Evolutionary conservation across 2,797 vertebrate genomes (phyloP).

Genomic region (Chloroceryle inda): DNA sequence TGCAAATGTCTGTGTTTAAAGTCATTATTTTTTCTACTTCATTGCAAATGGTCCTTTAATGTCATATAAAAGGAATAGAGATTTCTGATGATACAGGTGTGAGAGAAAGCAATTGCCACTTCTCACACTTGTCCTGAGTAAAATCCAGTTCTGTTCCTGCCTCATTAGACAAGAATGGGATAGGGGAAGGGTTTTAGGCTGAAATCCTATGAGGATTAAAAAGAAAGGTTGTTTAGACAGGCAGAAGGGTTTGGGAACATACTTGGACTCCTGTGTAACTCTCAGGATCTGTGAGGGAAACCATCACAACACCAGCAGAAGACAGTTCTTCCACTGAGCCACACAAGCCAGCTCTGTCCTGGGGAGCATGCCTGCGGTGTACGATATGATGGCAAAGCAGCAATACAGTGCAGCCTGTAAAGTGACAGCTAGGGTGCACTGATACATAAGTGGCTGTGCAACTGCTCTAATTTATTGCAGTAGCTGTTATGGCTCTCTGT

Average conservation of each 20-base stretch:
- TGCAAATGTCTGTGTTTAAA: background rate
- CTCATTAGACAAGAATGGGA: fast-evolving
- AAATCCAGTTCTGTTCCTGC: background rate
- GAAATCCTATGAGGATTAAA: background rate
- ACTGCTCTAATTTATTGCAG: constrained; percentile 62
- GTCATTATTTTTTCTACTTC: background rate
- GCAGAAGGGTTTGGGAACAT: background rate
- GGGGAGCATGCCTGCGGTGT: fast-evolving
- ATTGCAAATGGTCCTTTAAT: background rate
- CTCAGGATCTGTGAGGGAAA: background rate
- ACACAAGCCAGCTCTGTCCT: fast-evolving
- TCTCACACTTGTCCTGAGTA: background rate
- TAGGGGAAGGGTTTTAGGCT: background rate
- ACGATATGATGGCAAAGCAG: fast-evolving
- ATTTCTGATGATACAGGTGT: fast-evolving
- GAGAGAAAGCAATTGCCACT: background rate
- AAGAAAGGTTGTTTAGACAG: background rate
- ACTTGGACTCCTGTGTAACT: background rate
- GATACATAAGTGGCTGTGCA: constrained; percentile 64
- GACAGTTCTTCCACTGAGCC: background rate
- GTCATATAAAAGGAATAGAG: fast-evolving
- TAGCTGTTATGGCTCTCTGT: constrained; percentile 40
- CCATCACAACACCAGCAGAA: fast-evolving
- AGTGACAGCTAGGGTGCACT: constrained; percentile 69
- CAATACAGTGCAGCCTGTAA: constrained; percentile 21